Evolutionary conservation across 2,113 vertebrate genomes (phyloP), one percentile per base, ranked within the genome.

Genomic region (Pica pica): DNA sequence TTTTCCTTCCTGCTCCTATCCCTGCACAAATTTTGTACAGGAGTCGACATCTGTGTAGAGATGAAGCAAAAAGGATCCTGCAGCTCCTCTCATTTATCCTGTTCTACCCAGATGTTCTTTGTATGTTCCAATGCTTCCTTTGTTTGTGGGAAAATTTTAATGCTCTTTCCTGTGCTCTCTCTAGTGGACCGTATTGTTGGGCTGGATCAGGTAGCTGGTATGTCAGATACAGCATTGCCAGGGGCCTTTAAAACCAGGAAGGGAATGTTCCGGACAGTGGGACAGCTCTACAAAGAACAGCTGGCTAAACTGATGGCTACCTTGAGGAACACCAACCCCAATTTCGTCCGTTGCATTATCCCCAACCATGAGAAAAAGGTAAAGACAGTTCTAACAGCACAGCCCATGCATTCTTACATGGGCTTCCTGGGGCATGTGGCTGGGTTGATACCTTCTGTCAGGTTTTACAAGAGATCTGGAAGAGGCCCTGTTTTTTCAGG

Each of bases 341-440:
- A 99, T 98, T 99, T 99, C 2, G 99, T 99, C 39, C 99, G 99
- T 81, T 99, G 99, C 94, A 99, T 99, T 97, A 99, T 99, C 88
- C 99, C 99, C 77, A 99, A 99, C 98, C 99, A 99, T 2, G 99
- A 99, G 98, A 99, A 99, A 90, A 99, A 99, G 99, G 99, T 99
- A 97, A 83, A 81, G 67, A 17, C n/a, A 16, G 7, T 63, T 24
- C 0, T 1, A 70, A 21, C 17, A 80, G 42, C n/a, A 49, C n/a
- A 86, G 46, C 73, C 33, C 6, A 0, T 67, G n/a, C n/a, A 8
- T 18, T 60, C 70, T 77, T 47, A 77, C 1, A 1, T 55, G 33
- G 71, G 35, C 18, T 87, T 85, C 18, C 12, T 11, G 33, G 53
- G 35, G 5, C 3, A 0, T 4, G 22, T 28, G 27, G 12, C 49